Percentiles rank a stretch among this genome's conserved stretches.
phyloP scores from a whole-genome alignment of 2,888 invertebrate genomes.

The Acleris holmiana region DNA sequence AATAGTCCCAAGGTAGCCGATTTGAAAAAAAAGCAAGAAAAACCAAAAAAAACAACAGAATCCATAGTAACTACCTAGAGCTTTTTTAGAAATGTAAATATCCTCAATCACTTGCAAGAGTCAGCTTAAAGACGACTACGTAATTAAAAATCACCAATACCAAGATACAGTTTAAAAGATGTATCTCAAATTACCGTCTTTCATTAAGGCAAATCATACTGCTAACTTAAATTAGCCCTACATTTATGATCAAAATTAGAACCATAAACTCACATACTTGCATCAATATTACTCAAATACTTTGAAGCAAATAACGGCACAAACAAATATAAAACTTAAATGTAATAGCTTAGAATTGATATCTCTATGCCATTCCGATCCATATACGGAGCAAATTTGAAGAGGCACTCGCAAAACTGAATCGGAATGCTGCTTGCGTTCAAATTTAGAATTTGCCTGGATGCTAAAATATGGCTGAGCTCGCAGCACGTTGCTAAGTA shows the following conservation, averaged over 20 bases:
- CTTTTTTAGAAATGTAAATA: too few species aligned
- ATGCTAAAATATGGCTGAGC: constrained; percentile 55
- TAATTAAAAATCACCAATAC: background rate
- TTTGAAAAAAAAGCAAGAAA: too few species aligned
- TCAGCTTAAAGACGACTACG: background rate
- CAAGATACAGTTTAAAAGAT: background rate
- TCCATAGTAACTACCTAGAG: too few species aligned
- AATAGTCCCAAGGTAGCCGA: too few species aligned
- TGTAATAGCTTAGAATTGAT: constrained; percentile 1
- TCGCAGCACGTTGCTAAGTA: constrained; percentile 35
- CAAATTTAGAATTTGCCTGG: constrained; percentile 66
- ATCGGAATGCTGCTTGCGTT: constrained; percentile 62
- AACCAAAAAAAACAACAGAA: too few species aligned
- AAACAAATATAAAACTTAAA: constrained; percentile 1
- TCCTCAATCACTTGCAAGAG: too few species aligned
- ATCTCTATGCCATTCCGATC: constrained; percentile 3
- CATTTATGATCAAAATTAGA: constrained; percentile 13
- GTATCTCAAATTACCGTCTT: background rate
- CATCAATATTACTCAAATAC: constrained; percentile 11
- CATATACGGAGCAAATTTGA: constrained; percentile 60
- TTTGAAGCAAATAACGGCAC: too few species aligned
- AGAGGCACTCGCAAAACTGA: constrained; percentile 68
- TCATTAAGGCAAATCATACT: constrained; percentile 1
- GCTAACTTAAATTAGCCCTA: constrained; percentile 9
- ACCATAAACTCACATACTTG: constrained; percentile 7